phyloP scores from a whole-genome alignment of 2,113 vertebrate genomes.

The Salvator merianae region DNA sequence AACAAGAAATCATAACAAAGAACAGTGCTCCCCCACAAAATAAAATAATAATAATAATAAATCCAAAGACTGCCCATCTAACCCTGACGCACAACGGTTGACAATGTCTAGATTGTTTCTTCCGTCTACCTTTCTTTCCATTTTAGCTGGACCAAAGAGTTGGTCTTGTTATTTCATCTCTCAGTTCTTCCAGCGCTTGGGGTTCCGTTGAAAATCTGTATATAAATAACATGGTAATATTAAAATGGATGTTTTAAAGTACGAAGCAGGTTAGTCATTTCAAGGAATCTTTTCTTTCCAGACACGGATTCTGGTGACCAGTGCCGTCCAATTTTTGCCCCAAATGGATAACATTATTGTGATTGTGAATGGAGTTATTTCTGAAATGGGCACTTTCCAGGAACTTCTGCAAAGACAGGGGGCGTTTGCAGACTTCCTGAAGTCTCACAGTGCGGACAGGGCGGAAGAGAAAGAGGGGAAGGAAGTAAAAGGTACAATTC shows the following conservation, averaged over 20 bases:
- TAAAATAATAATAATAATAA: too few species aligned
- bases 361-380: conserved; percentile 84
- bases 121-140: too few species aligned
- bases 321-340: conserved; percentile 85
- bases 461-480: neutral
- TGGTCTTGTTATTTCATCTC: too few species aligned
- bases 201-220: neutral
- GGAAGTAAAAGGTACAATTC: conserved; percentile 45
- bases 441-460: neutral
- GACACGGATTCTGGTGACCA: conserved; percentile 94
- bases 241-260: fast-evolving
- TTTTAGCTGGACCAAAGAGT: too few species aligned
- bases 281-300: conserved; percentile 54
- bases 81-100: too few species aligned
- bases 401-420: conserved; percentile 87
- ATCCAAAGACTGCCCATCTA: too few species aligned
- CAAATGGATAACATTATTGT: conserved; percentile 88
- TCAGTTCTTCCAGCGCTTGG: too few species aligned
- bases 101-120: too few species aligned
- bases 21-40: too few species aligned
- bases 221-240: neutral
- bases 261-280: neutral
- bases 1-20: too few species aligned
- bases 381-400: conserved; percentile 89
- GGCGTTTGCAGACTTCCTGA: conserved; percentile 86